Base-by-base conservation (phyloP, 2,113 vertebrate species). In the Rafetus swinhoei region DNA sequence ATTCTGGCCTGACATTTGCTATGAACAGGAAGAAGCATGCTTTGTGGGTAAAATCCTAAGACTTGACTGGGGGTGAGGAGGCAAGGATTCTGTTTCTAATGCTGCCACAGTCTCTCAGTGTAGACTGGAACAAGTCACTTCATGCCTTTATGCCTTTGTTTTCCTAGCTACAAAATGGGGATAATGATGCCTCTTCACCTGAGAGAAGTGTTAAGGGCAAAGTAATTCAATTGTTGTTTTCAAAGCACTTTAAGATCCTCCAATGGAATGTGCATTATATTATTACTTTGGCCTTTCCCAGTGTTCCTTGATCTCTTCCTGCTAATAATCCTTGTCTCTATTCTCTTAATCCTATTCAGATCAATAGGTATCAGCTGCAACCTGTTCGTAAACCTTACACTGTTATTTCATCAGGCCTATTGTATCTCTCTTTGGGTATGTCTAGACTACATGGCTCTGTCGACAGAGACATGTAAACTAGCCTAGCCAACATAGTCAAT, bases 1-100 rank as follows among this genome's bases (percentile, higher is more conserved):
- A 97, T 95, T 82, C 83, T 57, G 94, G 94, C 85, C 93, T 95
- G 93, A 96, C 97, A 96, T 97, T 97, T 97, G 93, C 95, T 4
- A 25, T 87, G 88, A 12, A 5, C 87, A 45, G 86, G 56, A 88
- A 92, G 94, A 95, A 93, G 79, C 1, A 27, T 32, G 86, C 93
- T 90, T 95, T 95, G 91, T 88, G 90, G 93, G 96, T 94, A 82
- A 83, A 39, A 22, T 1, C 69, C 1, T 2, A 79, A n/a, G 18
- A 18, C 18, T 72, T 72, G 65, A 35, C n/a, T 35, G n/a, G 65
- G 8, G 18, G 18, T 72, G 16, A n/a, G 89, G 88, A 86, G 83
- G 91, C 60, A 55, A 69, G 89, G 59, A 74, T 76, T n/a, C 24
- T 79, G 79, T 60, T 88, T 76, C 57, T 2, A 0, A 52, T 16